phyloP scores from a whole-genome alignment of 2,113 vertebrate genomes.

The Oostethus manadensis region DNA sequence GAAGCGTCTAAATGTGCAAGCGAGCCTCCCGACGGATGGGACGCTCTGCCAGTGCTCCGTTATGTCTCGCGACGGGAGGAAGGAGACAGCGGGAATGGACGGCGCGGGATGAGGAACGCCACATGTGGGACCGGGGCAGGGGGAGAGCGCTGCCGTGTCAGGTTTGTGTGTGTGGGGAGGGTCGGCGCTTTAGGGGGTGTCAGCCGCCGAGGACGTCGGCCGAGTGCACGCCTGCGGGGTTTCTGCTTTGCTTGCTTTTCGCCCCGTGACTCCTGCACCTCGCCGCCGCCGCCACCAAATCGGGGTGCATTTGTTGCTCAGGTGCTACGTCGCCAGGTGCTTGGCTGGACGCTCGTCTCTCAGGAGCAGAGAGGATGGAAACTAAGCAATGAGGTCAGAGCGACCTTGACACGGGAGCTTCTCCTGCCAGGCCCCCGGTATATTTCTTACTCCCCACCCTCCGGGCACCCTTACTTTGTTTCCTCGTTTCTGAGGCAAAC shows the following conservation, averaged over 20 bases:
- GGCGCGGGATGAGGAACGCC: slow-evolving; percentile 80
- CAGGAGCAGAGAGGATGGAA: slow-evolving; percentile 58
- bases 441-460: too few relatives aligned
- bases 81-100: slow-evolving; percentile 79
- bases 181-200: slow-evolving; percentile 56
- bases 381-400: slow-evolving; percentile 69
- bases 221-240: slow-evolving; percentile 16
- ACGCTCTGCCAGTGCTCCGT: slow-evolving; percentile 63
- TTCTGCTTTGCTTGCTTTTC: background rate
- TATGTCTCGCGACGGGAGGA: slow-evolving; percentile 67
- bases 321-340: slow-evolving; percentile 1
- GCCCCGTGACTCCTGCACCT: background rate
- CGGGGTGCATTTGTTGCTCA: background rate
- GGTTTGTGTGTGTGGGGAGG: slow-evolving; percentile 77
- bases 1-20: slow-evolving; percentile 92
- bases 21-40: slow-evolving; percentile 88
- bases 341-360: slow-evolving; percentile 30
- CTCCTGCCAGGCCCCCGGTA: slow-evolving; percentile 52
- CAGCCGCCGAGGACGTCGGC: slow-evolving; percentile 39
- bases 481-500: slow-evolving; percentile 39
- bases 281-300: background rate
- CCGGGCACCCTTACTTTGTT: slow-evolving; percentile 44
- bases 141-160: slow-evolving; percentile 76
- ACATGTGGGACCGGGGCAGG: slow-evolving; percentile 83
- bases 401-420: slow-evolving; percentile 72